Base-by-base conservation (phyloP, 2,113 vertebrate species). In the Galemys pyrenaicus region DNA sequence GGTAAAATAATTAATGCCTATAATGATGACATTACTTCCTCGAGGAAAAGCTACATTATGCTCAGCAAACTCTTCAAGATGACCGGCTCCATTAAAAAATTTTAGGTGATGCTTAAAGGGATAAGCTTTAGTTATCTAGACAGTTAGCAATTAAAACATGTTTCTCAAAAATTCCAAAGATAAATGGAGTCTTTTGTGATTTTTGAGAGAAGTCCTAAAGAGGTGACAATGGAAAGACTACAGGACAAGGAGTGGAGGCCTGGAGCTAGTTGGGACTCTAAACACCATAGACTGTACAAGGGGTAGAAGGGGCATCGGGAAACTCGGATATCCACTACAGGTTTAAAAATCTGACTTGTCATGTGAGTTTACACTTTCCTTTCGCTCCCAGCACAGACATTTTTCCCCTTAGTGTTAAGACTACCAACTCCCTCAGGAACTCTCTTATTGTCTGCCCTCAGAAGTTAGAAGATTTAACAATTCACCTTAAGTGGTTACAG, bases 401-500 rank as follows among this genome's bases (percentile, higher is more conserved):
- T 0, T 83, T 28, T 93, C 74, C 13, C 68, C 73, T 75, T 82
- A 79, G 96, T 88, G 70, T 28, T 75, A 87, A 60, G 24, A 91
- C 60, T 80, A 65, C 41, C 82, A 22, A 51, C 35, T 84, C 54
- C 58, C 41, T 54, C 46, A 62, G 32, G 35, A 85, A 56, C 6
- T 91, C 49, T 49, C 49, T 5, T 6, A 35, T 13, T 41, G 44
- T 60, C 54, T 77, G 32, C 32, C 60, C 65, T 75, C 41, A 80
- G 60, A 94, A 92, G 77, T 94, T 89, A 84, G 49, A 89, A 78
- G 91, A 89, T 91, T 96, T 91, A 94, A 93, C 87, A 96, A 87
- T 95, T 84, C 79, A 95, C 89, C 37, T 78, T 94, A 95, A 96
- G 89, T 91, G 89, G 65, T 79, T 94, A 73, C 82, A 91, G 67